Evolutionary conservation across 2,113 vertebrate genomes (phyloP).

Genomic region (Neopipo cinnamomea): DNA sequence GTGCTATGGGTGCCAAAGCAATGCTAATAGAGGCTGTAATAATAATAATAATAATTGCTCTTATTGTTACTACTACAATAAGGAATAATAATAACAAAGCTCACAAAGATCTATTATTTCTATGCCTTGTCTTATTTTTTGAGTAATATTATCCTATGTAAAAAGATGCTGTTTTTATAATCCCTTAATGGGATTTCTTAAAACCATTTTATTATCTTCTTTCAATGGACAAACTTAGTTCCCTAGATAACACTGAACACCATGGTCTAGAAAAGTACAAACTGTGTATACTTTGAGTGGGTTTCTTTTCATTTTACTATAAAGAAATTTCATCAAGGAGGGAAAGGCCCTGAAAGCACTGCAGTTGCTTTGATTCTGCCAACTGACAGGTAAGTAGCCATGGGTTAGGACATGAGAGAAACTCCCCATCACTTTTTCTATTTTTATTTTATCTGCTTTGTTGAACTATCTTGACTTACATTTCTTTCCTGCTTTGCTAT

Average conservation of each 20-base stretch:
- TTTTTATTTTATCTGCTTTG: background rate
- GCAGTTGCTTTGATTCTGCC: background rate
- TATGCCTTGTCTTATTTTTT: background rate
- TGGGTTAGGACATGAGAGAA: background rate
- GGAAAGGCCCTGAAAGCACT: background rate
- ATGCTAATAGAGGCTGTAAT: background rate
- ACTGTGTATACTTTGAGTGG: background rate
- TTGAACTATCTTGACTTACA: background rate
- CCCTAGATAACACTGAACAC: background rate
- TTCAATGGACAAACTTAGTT: background rate
- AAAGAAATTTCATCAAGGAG: background rate
- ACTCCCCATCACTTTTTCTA: background rate
- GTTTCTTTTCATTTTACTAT: background rate
- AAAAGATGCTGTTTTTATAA: background rate
- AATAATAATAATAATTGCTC: too few relatives aligned
- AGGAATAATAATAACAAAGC: background rate
- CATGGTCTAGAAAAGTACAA: background rate
- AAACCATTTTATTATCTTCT: background rate
- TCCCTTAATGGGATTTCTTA: background rate
- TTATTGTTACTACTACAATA: background rate
- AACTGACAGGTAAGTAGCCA: background rate
- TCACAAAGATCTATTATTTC: background rate
- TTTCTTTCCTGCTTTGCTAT: background rate
- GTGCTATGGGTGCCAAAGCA: background rate
- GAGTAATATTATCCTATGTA: background rate